Conservation (phyloP, 2,888 invertebrate species). For the Tinea trinotella region DNA sequence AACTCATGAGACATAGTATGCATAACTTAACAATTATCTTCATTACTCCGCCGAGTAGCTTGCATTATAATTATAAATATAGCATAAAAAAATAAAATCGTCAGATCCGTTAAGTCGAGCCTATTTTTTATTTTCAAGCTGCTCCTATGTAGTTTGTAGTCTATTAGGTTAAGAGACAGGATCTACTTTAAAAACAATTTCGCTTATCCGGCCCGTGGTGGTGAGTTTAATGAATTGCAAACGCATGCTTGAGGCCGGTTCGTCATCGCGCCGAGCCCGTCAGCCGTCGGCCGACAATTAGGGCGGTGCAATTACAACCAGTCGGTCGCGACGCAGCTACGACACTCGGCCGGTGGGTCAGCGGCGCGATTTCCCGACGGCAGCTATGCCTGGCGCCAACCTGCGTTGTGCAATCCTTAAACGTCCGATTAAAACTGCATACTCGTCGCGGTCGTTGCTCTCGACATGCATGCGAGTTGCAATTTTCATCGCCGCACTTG, state of each 20-base stretch:
- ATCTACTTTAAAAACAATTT: slow-evolving; percentile 60
- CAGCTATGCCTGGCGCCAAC: slow-evolving; percentile 51
- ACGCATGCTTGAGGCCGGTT: slow-evolving; percentile 33
- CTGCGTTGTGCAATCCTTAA: slow-evolving; percentile 58
- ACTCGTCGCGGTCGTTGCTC: slow-evolving; percentile 50
- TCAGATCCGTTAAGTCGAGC: background rate
- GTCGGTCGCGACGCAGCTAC: slow-evolving; percentile 33
- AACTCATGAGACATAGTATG: background rate
- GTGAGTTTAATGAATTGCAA: slow-evolving; percentile 47
- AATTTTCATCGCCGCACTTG: slow-evolving; percentile 24
- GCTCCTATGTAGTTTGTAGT: background rate
- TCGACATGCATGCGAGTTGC: slow-evolving; percentile 20
- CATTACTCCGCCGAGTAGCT: background rate
- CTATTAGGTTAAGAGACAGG: slow-evolving; percentile 33
- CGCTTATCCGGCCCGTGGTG: slow-evolving; percentile 41
- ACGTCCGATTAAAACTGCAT: slow-evolving; percentile 40
- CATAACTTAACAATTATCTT: slow-evolving; percentile 12
- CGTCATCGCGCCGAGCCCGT: slow-evolving; percentile 34
- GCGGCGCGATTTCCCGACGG: slow-evolving; percentile 59
- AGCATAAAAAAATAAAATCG: slow-evolving; percentile 11
- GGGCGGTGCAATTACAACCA: slow-evolving; percentile 63
- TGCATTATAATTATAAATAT: slow-evolving; percentile 9
- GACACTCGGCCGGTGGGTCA: slow-evolving; percentile 61
- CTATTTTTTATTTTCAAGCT: background rate
- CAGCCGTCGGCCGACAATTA: slow-evolving; percentile 49